Evolutionary conservation across 2,113 vertebrate genomes (phyloP).

Genomic region (Paramormyrops kingsleyae): DNA sequence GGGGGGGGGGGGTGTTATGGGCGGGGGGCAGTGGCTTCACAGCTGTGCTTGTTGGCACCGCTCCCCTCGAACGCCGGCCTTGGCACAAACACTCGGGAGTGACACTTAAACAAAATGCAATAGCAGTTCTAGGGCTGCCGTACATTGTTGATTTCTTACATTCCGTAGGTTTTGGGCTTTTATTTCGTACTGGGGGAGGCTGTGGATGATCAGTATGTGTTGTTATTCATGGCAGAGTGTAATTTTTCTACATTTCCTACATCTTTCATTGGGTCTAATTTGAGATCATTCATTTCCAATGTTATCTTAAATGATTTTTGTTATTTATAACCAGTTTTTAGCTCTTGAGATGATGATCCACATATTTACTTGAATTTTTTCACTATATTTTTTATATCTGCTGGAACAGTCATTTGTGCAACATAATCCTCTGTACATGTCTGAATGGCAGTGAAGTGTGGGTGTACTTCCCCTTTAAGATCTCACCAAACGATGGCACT

Average conservation of each 20-base stretch:
- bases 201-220: neutral
- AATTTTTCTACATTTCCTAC: neutral
- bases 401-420: neutral
- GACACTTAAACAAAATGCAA: slow-evolving; percentile 60
- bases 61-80: slow-evolving; percentile 53
- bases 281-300: neutral
- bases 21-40: slow-evolving; percentile 56
- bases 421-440: neutral
- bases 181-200: neutral
- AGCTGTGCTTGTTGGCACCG: slow-evolving; percentile 71
- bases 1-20: neutral
- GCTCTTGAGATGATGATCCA: neutral
- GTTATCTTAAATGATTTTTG: neutral
- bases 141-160: slow-evolving; percentile 45
- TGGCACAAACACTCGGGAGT: slow-evolving; percentile 54
- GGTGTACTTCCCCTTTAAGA: neutral
- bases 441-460: neutral
- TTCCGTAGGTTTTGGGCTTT: slow-evolving; percentile 27
- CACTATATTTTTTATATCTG: neutral
- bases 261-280: neutral
- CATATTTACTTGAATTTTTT: neutral
- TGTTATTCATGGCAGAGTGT: neutral
- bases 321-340: neutral
- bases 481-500: neutral
- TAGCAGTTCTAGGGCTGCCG: slow-evolving; percentile 36